phyloP scores from a whole-genome alignment of 2,113 vertebrate species.

The Hypomesus transpacificus region DNA sequence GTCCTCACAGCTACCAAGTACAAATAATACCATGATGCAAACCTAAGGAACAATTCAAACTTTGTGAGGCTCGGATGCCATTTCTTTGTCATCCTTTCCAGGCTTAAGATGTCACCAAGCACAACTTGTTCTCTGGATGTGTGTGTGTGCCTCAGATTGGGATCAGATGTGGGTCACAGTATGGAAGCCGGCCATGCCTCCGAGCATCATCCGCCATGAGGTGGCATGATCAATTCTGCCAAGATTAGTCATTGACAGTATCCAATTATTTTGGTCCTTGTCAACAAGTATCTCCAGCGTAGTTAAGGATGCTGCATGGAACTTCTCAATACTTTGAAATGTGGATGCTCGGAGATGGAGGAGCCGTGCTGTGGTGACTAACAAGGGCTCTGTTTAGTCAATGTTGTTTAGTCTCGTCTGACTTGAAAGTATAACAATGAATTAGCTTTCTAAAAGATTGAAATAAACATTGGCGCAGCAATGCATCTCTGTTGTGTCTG shows the following conservation, averaged over 20 bases:
- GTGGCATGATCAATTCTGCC: constrained; percentile 57
- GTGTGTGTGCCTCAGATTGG: constrained; percentile 42
- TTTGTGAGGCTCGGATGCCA: background rate
- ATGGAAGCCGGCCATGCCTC: constrained; percentile 46
- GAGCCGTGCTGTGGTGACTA: constrained; percentile 33
- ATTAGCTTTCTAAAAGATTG: background rate
- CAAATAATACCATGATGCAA: background rate
- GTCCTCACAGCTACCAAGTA: constrained; percentile 11
- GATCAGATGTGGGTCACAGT: constrained; percentile 30
- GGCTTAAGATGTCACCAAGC: constrained; percentile 49
- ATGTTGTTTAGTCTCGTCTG: constrained; percentile 1
- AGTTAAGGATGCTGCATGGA: constrained; percentile 12
- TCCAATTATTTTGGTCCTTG: constrained; percentile 22
- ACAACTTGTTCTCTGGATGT: constrained; percentile 37
- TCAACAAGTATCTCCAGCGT: constrained; percentile 26
- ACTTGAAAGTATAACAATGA: background rate
- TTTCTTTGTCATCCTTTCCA: constrained; percentile 41
- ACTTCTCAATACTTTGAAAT: constrained; percentile 22
- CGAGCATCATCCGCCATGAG: constrained; percentile 31
- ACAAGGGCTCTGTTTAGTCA: constrained; percentile 20
- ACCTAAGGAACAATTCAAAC: constrained; percentile 31
- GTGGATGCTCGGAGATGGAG: constrained; percentile 24
- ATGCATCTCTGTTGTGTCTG: too few species aligned
- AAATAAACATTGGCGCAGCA: too few species aligned
- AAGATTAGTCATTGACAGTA: constrained; percentile 50